These are phyloP conservation scores for Hemitrygon akajei DNA, from an alignment of 2,797 vertebrate species.

Conservation along the genomic window DNA sequence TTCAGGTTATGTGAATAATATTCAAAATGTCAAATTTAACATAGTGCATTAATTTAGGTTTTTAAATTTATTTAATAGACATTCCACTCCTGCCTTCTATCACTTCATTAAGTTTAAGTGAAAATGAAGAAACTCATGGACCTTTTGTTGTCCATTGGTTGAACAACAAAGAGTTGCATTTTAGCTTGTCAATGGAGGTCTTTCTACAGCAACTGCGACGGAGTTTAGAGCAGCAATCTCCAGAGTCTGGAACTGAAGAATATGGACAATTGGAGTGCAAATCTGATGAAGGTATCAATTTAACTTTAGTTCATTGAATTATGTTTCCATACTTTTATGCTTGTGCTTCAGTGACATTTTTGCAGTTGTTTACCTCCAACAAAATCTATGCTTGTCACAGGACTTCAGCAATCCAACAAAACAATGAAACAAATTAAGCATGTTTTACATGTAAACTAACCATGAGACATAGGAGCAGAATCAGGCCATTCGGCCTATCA, in stretches of 20 bases:
- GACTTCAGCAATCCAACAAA: neutral
- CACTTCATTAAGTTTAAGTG: slow-evolving; percentile 73
- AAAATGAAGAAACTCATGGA: slow-evolving; percentile 81
- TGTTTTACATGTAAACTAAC: too few species aligned
- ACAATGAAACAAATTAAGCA: neutral
- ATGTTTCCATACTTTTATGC: neutral
- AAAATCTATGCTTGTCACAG: neutral
- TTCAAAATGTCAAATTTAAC: neutral
- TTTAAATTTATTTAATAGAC: slow-evolving; percentile 58
- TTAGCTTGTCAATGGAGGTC: slow-evolving; percentile 92
- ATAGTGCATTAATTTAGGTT: neutral
- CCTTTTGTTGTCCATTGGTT: slow-evolving; percentile 95
- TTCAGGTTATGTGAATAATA: neutral
- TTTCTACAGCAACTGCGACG: slow-evolving; percentile 83
- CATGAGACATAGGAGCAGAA: too few species aligned
- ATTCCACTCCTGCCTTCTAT: slow-evolving; percentile 96
- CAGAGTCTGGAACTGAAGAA: slow-evolving; percentile 59
- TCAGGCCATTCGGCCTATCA: too few species aligned
- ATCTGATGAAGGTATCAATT: slow-evolving; percentile 64
- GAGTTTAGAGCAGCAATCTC: slow-evolving; percentile 71
- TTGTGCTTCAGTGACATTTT: neutral
- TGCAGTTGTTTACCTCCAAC: too few species aligned
- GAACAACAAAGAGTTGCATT: slow-evolving; percentile 94
- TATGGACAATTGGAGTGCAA: slow-evolving; percentile 56
- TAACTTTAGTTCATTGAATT: neutral